A percentile compares a stretch with the other conserved stretches of the same genome.
Evolutionary conservation across 1,140 invertebrate species (phyloP).

Genomic region (Acromyrmex echinatior): DNA sequence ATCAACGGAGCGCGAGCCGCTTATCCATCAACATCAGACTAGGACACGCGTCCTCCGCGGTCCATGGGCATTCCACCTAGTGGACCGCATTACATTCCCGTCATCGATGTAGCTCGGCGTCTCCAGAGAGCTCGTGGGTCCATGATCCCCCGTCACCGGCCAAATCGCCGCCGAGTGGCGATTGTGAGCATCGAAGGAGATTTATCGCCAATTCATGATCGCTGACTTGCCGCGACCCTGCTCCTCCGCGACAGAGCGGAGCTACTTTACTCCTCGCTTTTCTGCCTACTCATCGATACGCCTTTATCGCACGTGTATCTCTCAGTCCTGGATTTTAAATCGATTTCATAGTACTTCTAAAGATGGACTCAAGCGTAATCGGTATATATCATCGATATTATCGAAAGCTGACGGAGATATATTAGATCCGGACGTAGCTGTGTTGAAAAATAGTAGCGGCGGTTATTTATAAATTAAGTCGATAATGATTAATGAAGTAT

Average conservation of each 20-base stretch:
- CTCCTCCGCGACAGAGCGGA: constrained; percentile 11
- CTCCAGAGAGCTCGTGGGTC: constrained; percentile 12
- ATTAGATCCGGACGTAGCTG: not conserved
- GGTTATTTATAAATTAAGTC: constrained; percentile 19
- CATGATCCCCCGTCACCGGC: constrained; percentile 24
- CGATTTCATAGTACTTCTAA: constrained; percentile 29
- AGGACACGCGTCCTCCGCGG: constrained; percentile 59
- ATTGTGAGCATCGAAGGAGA: constrained; percentile 63
- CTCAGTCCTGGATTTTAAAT: constrained; percentile 7
- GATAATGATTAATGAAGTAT: constrained; percentile 25
- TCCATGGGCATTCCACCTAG: constrained; percentile 38
- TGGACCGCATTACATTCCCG: constrained; percentile 53
- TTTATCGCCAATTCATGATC: constrained; percentile 37
- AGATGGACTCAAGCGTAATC: not conserved
- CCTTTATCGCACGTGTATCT: constrained; percentile 45
- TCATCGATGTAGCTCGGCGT: constrained; percentile 37
- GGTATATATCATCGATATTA: not conserved
- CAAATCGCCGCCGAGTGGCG: constrained; percentile 56
- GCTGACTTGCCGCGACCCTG: constrained; percentile 8
- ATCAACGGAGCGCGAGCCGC: constrained; percentile 65
- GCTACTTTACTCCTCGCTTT: constrained; percentile 41
- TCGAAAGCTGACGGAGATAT: constrained; percentile 24
- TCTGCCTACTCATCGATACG: constrained; percentile 48
- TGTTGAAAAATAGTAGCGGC: not conserved
- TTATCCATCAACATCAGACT: constrained; percentile 77